Evolutionary conservation across 2,797 vertebrate genomes (phyloP).

Genomic region (Spheniscus humboldti): DNA sequence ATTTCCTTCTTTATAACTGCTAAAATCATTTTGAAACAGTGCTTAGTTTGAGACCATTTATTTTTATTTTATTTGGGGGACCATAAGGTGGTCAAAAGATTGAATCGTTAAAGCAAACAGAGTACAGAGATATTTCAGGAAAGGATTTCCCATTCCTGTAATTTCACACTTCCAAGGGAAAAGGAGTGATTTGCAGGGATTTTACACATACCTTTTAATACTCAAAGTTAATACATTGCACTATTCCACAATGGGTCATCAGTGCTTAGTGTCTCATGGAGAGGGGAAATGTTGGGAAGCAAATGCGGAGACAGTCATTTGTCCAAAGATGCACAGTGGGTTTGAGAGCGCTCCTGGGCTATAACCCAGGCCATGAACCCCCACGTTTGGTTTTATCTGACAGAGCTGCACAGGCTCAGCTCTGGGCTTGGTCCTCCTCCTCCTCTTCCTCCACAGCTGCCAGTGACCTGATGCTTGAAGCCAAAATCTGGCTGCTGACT

Average conservation of each 20-base stretch:
- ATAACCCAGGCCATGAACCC: not conserved
- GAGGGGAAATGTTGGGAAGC: not conserved
- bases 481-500: not conserved
- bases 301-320: not conserved
- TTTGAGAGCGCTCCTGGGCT: not conserved
- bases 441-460: not conserved
- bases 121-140: not conserved
- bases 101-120: conserved; percentile 13
- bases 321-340: not conserved
- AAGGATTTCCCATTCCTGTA: not conserved
- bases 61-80: conserved; percentile 34
- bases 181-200: not conserved
- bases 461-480: not conserved
- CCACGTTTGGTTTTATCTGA: not conserved
- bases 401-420: not conserved
- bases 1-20: not conserved
- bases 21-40: not conserved
- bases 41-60: conserved; percentile 30
- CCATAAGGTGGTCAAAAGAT: conserved; percentile 18
- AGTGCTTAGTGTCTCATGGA: not conserved
- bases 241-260: not conserved
- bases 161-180: not conserved
- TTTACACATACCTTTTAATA: not conserved
- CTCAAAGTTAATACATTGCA: not conserved
- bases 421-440: not conserved